Evolutionary conservation across 2,797 vertebrate genomes (phyloP).

Genomic region (Gymnoscopelus braueri): DNA sequence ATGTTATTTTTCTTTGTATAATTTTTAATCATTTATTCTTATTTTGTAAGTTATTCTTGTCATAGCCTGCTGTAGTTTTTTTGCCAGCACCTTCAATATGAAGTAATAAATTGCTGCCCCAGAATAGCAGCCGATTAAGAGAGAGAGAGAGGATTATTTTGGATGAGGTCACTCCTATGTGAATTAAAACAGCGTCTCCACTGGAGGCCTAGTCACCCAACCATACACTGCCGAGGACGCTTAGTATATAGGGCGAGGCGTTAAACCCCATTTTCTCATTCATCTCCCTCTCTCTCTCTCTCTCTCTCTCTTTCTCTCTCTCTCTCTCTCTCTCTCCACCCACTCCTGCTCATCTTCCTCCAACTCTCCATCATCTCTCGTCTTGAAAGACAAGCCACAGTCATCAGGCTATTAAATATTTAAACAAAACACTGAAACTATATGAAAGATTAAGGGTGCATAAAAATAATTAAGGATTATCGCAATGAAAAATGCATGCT

Average conservation of each 20-base stretch:
- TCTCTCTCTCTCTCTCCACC: conserved; percentile 37
- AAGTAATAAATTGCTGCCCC: conserved; percentile 71
- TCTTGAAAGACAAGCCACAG: conserved; percentile 69
- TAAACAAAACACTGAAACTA: conserved; percentile 80
- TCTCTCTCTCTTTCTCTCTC: conserved; percentile 21
- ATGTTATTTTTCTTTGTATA: no score
- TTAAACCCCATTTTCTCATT: conserved; percentile 68
- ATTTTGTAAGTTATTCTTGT: conserved; percentile 1
- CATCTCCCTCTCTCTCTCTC: conserved; percentile 40
- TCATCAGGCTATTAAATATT: conserved; percentile 79
- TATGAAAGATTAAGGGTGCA: conserved; percentile 81
- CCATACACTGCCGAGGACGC: conserved; percentile 71
- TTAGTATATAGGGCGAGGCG: conserved; percentile 65
- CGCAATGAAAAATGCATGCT: conserved; percentile 81
- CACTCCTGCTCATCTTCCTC: not conserved
- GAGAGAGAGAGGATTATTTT: conserved; percentile 72
- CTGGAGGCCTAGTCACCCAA: conserved; percentile 78
- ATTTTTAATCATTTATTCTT: not conserved
- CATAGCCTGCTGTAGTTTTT: conserved; percentile 42
- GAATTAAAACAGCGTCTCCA: conserved; percentile 79
- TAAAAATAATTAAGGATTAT: conserved; percentile 83
- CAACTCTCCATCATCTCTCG: conserved; percentile 14
- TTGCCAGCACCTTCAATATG: conserved; percentile 50
- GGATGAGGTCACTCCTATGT: conserved; percentile 80
- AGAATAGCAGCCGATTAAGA: conserved; percentile 76